A percentile compares a stretch with the other conserved stretches of the same genome.
Conservation (phyloP, 1,140 invertebrate species). For the Meloidogyne floridensis region DNA sequence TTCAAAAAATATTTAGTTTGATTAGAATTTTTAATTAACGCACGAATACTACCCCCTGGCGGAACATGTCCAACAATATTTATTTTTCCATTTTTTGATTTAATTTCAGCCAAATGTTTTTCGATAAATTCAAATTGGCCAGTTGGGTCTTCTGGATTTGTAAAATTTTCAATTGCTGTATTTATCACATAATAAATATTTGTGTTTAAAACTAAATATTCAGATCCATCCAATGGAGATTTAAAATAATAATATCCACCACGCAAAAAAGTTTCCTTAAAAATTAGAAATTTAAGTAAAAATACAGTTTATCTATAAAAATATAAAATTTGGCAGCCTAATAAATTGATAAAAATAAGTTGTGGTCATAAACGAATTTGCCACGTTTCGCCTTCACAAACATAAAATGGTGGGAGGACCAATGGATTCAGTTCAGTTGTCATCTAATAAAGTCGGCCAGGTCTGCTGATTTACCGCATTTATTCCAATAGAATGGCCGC, state of each 20-base stretch:
- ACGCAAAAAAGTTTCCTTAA: constrained; percentile 54
- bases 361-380: too few species aligned
- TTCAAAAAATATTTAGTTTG: constrained; percentile 16
- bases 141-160: constrained; percentile 50
- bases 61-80: constrained; percentile 60
- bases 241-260: constrained; percentile 56
- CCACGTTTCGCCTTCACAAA: too few species aligned
- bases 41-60: constrained; percentile 49
- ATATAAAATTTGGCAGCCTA: too few species aligned
- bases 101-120: constrained; percentile 42
- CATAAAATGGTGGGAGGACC: too few species aligned
- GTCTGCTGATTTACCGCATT: too few species aligned
- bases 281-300: constrained; percentile 16
- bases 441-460: too few species aligned
- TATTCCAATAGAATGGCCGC: too few species aligned
- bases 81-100: constrained; percentile 34
- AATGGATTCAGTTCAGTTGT: too few species aligned
- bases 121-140: constrained; percentile 60
- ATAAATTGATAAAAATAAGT: too few species aligned
- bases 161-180: constrained; percentile 44
- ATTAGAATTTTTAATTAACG: constrained; percentile 3
- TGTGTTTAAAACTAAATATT: constrained; percentile 58
- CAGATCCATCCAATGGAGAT: constrained; percentile 30
- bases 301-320: too few species aligned
- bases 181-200: constrained; percentile 61